Evolutionary conservation across 2,113 vertebrate genomes (phyloP), one percentile per base, ranked within the genome.

Genomic region (Pachypanchax playfairii): DNA sequence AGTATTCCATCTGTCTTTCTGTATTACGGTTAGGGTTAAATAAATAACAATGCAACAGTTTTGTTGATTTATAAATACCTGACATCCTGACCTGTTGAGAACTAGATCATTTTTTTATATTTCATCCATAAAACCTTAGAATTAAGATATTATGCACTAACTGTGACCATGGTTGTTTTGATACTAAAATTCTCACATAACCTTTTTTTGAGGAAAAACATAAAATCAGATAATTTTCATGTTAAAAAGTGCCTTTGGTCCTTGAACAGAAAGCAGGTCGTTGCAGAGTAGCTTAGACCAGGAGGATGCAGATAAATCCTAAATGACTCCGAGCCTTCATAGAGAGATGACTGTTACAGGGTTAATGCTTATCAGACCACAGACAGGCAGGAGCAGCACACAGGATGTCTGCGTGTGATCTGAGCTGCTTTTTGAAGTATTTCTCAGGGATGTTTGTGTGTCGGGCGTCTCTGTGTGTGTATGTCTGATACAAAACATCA

Each of bases 301-400:
- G 60, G 51, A 70, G 22, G 64, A 64, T 47, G 46, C 35, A 63
- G 57, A 72, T 66, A 41, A 62, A 60, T 21, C 66, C 68, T 51
- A 49, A 42, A 59, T 63, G 38, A 61, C 71, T 65, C 51, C 44
- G 17, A 0, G 66, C 67, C 62, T 57, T 65, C 61, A 47, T 43
- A 51, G 29, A 44, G 24, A 68, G 49, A 41, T 14, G n/a, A 28
- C 46, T 46, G 61, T 75, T 76, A 21, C 0, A 31, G 49, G 73
- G 66, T 24, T 53, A 29, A 49, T 5, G 52, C 76, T 87, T 84
- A 85, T 85, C 80, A 74, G 71, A 70, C 59, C 70, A 73, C 62
- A 80, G 69, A 62, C 80, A 77, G 74, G 66, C 81, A 55, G 58
- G 54, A 62, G 3, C 5, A 60, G 33, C 48, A 46, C 70, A 61